phyloP scores from a whole-genome alignment of 2,888 invertebrate genomes.

The Patella caerulea region DNA sequence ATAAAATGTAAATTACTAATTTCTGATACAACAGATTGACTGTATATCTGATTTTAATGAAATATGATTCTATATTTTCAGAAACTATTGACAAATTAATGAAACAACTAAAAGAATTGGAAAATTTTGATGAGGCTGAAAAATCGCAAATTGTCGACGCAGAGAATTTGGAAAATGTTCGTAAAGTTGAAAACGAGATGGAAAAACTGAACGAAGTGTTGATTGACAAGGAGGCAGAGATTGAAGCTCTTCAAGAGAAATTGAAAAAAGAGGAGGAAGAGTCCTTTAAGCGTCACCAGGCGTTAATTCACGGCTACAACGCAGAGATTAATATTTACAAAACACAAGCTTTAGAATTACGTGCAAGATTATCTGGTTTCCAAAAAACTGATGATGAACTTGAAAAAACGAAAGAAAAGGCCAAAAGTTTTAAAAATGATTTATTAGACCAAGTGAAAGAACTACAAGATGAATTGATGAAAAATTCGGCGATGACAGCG shows the following conservation, averaged over 20 bases:
- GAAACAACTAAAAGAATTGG: constrained; percentile 14
- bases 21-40: too few relatives aligned
- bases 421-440: constrained; percentile 34
- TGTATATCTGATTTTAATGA: too few relatives aligned
- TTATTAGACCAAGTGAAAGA: constrained; percentile 42
- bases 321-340: constrained; percentile 58
- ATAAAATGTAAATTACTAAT: too few relatives aligned
- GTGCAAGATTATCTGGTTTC: constrained; percentile 13
- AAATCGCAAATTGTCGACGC: not conserved
- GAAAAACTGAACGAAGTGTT: constrained; percentile 30
- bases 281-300: constrained; percentile 53
- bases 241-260: constrained; percentile 39
- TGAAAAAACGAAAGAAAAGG: constrained; percentile 29
- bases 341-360: constrained; percentile 43
- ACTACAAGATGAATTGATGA: constrained; percentile 43
- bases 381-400: constrained; percentile 6
- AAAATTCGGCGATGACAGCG: constrained; percentile 41
- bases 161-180: constrained; percentile 11
- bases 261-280: constrained; percentile 51
- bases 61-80: not conserved
- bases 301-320: constrained; percentile 62
- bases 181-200: constrained; percentile 15
- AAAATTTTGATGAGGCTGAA: not conserved
- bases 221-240: constrained; percentile 39
- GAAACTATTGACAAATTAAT: constrained; percentile 12